phyloP scores from a whole-genome alignment of 2,888 invertebrate genomes.

The Tridacna gigas region DNA sequence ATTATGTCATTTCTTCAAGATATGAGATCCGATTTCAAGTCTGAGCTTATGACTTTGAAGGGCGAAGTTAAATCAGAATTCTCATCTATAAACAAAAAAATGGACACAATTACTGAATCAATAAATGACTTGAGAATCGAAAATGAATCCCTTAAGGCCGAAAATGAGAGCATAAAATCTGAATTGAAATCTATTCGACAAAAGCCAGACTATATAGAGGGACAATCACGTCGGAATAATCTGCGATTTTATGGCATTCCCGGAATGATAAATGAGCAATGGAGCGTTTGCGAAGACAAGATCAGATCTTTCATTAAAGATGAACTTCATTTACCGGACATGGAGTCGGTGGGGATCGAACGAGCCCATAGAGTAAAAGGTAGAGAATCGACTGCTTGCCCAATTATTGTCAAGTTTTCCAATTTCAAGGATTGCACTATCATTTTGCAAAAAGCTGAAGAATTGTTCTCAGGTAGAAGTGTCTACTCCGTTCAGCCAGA shows the following conservation, averaged over 20 bases:
- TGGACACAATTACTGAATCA: not conserved
- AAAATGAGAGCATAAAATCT: not conserved
- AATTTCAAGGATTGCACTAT: not conserved
- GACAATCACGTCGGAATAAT: not conserved
- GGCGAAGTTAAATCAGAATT: not conserved
- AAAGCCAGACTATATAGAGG: not conserved
- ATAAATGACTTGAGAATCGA: not conserved
- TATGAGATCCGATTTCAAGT: not conserved
- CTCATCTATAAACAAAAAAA: not conserved
- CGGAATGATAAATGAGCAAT: not conserved
- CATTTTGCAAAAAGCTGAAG: not conserved
- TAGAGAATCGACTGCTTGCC: not conserved
- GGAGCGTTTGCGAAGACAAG: not conserved
- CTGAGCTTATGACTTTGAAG: not conserved
- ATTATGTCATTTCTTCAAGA: not conserved
- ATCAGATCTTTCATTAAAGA: not conserved
- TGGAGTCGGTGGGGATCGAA: not conserved
- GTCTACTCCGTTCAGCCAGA: not conserved
- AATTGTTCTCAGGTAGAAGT: not conserved
- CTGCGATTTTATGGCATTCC: not conserved
- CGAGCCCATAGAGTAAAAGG: not conserved
- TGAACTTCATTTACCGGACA: not conserved
- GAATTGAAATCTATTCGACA: too few species aligned
- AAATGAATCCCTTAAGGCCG: not conserved
- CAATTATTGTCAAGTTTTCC: not conserved